Base-by-base conservation (phyloP, 2,888 invertebrate genomes). In the Esperia sulphurella region DNA sequence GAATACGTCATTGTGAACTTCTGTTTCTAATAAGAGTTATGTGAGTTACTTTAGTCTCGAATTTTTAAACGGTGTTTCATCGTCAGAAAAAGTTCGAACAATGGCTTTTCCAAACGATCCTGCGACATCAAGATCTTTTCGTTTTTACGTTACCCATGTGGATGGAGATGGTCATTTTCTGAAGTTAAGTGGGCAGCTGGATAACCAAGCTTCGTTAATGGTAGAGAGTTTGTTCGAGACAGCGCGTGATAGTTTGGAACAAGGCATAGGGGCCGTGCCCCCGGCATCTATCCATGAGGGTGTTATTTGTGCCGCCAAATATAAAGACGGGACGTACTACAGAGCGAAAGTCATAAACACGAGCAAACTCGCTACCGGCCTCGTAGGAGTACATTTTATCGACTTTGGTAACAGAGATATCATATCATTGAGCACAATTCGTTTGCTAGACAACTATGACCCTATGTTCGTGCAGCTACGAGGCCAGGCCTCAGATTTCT, bases 151-250 rank as follows among this genome's bases (percentile, higher is more conserved):
- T 64, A 94, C 94, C 53, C 91, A 92, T 80, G 91, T 95, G 54
- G 94, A 94, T 65, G 91, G 91, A 45, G 92, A 93, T 52, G 93
- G 93, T 30, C 91, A 92, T 50, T 93, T 93, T 68, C 78, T 95
- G 51, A 93, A 92, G 83, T 86, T 95, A 68, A 94, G 92, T 87
- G 95, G 94, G 29, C 95, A 95, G 76, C 80, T 90, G 0, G 92
- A 93, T 63, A 91, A 92, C 61, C 82, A 85, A 52, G 75, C 90
- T 40, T 90, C 91, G 0, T 69, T 91, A 46, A 86, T 88, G 68
- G 77, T 94, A 42, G 93, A 94, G 66, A 89, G 88, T 49, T 59
- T 88, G 41, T 86, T 90, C 50, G 69, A 80, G 49, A 54, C 69
- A 14, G 79, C 87, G 7, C 71, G 75, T 38, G 83, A 81, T 43